Percentiles rank a stretch among this genome's conserved stretches.
phyloP scores from a whole-genome alignment of 2,113 vertebrate species.

The Poeciliopsis retropinna region DNA sequence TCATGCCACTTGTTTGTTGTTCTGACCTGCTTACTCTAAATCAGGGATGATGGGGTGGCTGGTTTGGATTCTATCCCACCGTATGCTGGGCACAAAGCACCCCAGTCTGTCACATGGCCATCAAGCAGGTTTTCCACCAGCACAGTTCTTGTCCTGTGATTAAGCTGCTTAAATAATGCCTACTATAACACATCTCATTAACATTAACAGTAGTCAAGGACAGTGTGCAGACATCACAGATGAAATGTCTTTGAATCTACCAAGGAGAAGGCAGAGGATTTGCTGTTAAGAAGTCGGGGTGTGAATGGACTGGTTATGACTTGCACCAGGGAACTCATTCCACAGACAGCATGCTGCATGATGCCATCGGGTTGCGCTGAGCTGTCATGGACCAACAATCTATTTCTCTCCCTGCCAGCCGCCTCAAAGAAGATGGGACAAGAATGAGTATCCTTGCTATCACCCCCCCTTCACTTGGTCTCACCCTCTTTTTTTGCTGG shows the following conservation, averaged over 20 bases:
- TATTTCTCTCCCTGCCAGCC: slow-evolving; percentile 82
- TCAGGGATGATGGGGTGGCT: slow-evolving; percentile 48
- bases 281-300: slow-evolving; percentile 56
- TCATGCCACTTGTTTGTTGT: slow-evolving; percentile 50
- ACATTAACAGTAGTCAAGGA: slow-evolving; percentile 72
- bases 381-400: slow-evolving; percentile 82
- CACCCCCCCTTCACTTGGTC: slow-evolving; percentile 43
- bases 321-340: slow-evolving; percentile 64
- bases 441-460: slow-evolving; percentile 58
- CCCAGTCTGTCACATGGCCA: slow-evolving; percentile 47
- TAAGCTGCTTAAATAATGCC: slow-evolving; percentile 58
- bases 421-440: slow-evolving; percentile 70
- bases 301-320: slow-evolving; percentile 54
- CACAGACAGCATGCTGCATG: slow-evolving; percentile 61
- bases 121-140: slow-evolving; percentile 43
- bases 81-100: slow-evolving; percentile 52
- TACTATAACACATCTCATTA: slow-evolving; percentile 65
- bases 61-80: slow-evolving; percentile 35
- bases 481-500: slow-evolving; percentile 13
- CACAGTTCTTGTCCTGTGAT: slow-evolving; percentile 43
- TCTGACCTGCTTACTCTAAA: slow-evolving; percentile 57
- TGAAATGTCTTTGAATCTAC: slow-evolving; percentile 55
- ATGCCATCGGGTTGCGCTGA: slow-evolving; percentile 75
- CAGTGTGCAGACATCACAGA: slow-evolving; percentile 48
- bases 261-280: slow-evolving; percentile 45